Conservation (phyloP, 92 coral and sea anemone genomes). For the Parazoanthus atlanticus region DNA sequence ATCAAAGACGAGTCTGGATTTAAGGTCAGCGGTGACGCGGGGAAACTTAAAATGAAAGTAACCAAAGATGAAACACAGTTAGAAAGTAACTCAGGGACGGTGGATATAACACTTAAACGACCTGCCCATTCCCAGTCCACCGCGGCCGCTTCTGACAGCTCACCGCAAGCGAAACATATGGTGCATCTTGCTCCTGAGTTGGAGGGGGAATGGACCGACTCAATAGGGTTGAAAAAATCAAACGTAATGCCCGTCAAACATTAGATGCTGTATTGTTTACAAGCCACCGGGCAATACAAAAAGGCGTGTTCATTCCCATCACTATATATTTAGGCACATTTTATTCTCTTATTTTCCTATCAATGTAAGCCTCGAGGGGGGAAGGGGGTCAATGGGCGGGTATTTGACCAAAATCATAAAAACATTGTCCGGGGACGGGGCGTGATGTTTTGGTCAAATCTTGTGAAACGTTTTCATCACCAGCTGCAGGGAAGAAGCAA, state of each 20-base stretch:
- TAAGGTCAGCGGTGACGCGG: constrained; percentile 82
- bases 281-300: too few relatives aligned
- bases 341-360: too few relatives aligned
- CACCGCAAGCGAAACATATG: constrained; percentile 1
- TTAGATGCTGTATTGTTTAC: too few relatives aligned
- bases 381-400: too few relatives aligned
- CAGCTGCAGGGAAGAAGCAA: too few relatives aligned
- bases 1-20: constrained; percentile 64
- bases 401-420: too few relatives aligned
- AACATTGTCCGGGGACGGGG: too few relatives aligned
- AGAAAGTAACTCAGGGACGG: constrained; percentile 80
- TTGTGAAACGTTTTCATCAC: too few relatives aligned
- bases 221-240: constrained; percentile 29
- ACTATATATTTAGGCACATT: too few relatives aligned
- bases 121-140: constrained; percentile 44
- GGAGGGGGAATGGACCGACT: not conserved
- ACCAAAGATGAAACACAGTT: constrained; percentile 73
- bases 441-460: too few relatives aligned
- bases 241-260: not conserved
- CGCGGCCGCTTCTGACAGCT: constrained; percentile 2
- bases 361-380: too few relatives aligned
- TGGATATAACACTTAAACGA: constrained; percentile 76
- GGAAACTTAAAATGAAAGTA: constrained; percentile 87
- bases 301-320: too few relatives aligned
- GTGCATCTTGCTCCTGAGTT: constrained; percentile 25